A percentile compares a stretch with the other conserved stretches of the same genome.
Conservation (phyloP, 1,140 invertebrate genomes). For the Musca domestica region DNA sequence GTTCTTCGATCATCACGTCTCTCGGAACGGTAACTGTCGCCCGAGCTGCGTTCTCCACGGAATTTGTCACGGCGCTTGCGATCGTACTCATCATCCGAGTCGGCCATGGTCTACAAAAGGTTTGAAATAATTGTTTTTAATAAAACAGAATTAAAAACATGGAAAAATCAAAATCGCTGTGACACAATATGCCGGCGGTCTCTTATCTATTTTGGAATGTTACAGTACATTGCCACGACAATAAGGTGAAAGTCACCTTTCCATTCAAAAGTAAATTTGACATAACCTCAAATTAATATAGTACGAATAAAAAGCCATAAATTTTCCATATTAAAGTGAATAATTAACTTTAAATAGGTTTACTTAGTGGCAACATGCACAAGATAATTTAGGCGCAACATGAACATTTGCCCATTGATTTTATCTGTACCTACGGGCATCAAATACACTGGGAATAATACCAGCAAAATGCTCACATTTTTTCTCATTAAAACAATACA, state of each 20-base stretch:
- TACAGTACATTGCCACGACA: conserved; percentile 13
- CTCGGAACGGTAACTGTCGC: conserved; percentile 73
- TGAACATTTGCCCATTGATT: not conserved
- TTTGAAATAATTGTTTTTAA: not conserved
- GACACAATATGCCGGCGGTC: not conserved
- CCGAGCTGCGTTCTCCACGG: conserved; percentile 76
- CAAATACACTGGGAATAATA: not conserved
- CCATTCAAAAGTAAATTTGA: not conserved
- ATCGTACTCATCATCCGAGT: conserved; percentile 90
- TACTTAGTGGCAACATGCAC: not conserved
- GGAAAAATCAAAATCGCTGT: no score
- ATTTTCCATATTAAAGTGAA: not conserved
- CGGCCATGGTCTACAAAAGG: conserved; percentile 67
- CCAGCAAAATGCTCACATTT: not conserved
- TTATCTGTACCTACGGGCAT: not conserved
- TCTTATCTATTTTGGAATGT: no score
- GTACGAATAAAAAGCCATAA: not conserved
- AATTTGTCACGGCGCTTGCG: conserved; percentile 86
- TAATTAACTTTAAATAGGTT: not conserved
- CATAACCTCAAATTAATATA: conserved; percentile 14
- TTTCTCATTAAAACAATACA: no score
- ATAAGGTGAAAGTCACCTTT: not conserved
- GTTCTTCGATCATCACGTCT: conserved; percentile 65
- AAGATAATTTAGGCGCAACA: not conserved
- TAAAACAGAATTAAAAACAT: not conserved